Evolutionary conservation across 2,888 invertebrate species (phyloP).

Genomic region (Biston betularia): DNA sequence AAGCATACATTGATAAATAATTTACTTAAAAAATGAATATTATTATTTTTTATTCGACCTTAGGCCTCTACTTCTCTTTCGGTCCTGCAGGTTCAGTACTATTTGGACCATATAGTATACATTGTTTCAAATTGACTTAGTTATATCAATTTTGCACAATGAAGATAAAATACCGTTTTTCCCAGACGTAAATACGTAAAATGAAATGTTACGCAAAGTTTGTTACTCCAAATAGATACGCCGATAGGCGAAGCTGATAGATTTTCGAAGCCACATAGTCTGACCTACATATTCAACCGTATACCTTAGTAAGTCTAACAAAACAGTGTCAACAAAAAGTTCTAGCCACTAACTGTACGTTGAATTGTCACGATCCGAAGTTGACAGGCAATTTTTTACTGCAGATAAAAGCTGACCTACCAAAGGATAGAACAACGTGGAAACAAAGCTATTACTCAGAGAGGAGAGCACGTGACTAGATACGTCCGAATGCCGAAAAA

Average conservation of each 20-base stretch:
- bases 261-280: neutral
- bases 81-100: too few relatives aligned
- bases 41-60: too few relatives aligned
- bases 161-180: slow-evolving; percentile 2
- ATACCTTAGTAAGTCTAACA: neutral
- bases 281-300: neutral
- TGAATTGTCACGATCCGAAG: slow-evolving; percentile 18
- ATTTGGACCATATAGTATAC: too few relatives aligned
- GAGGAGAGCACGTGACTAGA: slow-evolving; percentile 57
- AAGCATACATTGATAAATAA: too few relatives aligned
- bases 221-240: neutral
- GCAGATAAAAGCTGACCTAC: slow-evolving; percentile 37
- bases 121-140: too few relatives aligned
- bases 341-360: neutral
- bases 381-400: slow-evolving; percentile 27
- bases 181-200: neutral
- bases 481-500: slow-evolving; percentile 55
- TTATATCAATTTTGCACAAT: neutral
- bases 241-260: neutral
- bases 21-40: too few relatives aligned
- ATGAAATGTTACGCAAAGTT: slow-evolving; percentile 1
- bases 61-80: too few relatives aligned
- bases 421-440: slow-evolving; percentile 50
- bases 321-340: slow-evolving; percentile 2
- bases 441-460: slow-evolving; percentile 59